These are phyloP conservation scores for Limnephilus marmoratus DNA, from an alignment of 2,888 invertebrate species.

Conservation along the genomic window DNA sequence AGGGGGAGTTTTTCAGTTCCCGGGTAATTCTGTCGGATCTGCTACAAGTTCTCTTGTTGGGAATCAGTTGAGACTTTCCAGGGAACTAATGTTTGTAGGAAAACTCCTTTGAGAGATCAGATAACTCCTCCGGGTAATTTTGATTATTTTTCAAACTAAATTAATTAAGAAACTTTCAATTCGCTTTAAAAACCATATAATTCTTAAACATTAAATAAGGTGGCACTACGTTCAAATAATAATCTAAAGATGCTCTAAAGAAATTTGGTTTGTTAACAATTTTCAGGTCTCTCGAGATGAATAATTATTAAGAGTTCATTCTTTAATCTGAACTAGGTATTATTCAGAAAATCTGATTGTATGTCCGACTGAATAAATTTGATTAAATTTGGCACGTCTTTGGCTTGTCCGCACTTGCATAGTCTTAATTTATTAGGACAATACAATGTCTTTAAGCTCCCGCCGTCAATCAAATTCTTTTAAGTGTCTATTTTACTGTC, in stretches of 20 bases:
- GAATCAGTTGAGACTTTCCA: conserved; percentile 3
- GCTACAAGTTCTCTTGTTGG: conserved; percentile 10
- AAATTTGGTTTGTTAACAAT: neutral
- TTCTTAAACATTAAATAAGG: neutral
- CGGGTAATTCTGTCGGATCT: neutral
- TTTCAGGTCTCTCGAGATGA: neutral
- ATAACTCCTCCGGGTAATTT: neutral
- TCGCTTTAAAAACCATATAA: neutral
- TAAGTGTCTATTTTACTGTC: too few species aligned
- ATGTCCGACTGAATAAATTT: too few species aligned
- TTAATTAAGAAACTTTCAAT: neutral
- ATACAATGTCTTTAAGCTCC: neutral
- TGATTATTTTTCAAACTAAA: neutral
- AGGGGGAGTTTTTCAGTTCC: conserved; percentile 17
- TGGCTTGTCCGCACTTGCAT: too few species aligned
- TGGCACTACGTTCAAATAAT: neutral
- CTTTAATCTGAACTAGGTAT: neutral
- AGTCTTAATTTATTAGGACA: neutral
- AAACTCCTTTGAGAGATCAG: neutral
- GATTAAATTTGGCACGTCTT: too few species aligned
- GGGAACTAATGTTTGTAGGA: neutral
- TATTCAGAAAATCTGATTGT: neutral
- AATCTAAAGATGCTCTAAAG: neutral
- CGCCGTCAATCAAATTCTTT: neutral
- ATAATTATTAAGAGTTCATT: neutral